Conservation (phyloP, 2,797 vertebrate genomes). For the Sparidentex hasta region DNA sequence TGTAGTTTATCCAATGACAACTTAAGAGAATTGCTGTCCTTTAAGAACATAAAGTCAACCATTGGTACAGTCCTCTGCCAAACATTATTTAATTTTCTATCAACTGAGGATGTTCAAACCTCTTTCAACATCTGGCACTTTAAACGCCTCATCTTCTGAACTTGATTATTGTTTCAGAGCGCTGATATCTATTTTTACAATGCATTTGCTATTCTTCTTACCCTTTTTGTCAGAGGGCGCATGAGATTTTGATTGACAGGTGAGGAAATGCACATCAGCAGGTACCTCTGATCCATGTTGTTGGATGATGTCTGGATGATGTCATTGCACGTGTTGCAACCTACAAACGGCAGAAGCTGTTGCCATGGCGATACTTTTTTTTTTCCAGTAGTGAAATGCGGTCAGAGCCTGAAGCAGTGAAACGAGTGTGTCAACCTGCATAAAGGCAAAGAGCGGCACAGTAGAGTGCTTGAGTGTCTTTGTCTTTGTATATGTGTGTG, state of each 20-base stretch:
- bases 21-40: background rate
- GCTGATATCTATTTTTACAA: background rate
- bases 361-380: conserved; percentile 76
- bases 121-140: background rate
- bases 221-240: background rate
- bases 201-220: background rate
- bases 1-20: background rate
- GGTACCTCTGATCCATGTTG: conserved; percentile 51
- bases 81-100: background rate
- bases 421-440: conserved; percentile 73
- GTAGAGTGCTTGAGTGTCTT: conserved; percentile 26
- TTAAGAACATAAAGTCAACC: background rate
- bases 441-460: conserved; percentile 58
- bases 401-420: conserved; percentile 67
- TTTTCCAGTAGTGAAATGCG: conserved; percentile 60
- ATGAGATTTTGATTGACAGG: conserved; percentile 46
- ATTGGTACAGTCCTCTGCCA: background rate
- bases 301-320: conserved; percentile 57
- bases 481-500: conserved; percentile 5
- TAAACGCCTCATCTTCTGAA: background rate
- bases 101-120: background rate
- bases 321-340: conserved; percentile 64
- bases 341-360: conserved; percentile 75
- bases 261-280: conserved; percentile 36
- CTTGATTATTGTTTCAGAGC: background rate